phyloP scores from a whole-genome alignment of 2,888 invertebrate species.

The Tricholauxania praeusta region DNA sequence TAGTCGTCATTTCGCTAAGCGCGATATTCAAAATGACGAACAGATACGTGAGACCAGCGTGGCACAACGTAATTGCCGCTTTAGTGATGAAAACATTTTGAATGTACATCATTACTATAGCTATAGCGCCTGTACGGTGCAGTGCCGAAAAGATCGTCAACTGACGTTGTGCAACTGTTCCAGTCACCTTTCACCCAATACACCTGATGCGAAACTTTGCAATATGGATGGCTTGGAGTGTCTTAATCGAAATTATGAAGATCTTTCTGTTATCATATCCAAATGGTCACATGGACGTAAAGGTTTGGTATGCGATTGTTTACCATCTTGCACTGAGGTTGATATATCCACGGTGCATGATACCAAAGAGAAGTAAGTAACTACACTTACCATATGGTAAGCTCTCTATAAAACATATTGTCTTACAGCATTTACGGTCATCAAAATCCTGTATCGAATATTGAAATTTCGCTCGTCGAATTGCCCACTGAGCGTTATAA shows the following conservation, averaged over 20 bases:
- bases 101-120: conserved; percentile 77
- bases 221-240: conserved; percentile 77
- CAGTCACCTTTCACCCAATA: conserved; percentile 77
- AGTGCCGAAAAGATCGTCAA: conserved; percentile 77
- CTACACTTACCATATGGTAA: not conserved
- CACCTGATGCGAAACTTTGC: conserved; percentile 70
- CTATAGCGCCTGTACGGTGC: conserved; percentile 79
- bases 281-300: conserved; percentile 73
- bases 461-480: conserved; percentile 74
- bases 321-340: conserved; percentile 79
- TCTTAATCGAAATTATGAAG: conserved; percentile 72
- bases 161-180: conserved; percentile 75
- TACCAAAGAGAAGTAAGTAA: conserved; percentile 58
- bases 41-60: conserved; percentile 73
- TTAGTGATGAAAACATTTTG: conserved; percentile 74
- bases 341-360: conserved; percentile 75
- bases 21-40: conserved; percentile 78
- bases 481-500: conserved; percentile 79
- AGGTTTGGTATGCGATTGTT: conserved; percentile 76
- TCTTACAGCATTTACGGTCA: conserved; percentile 56
- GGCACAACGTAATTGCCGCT: conserved; percentile 78
- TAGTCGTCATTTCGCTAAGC: conserved; percentile 71
- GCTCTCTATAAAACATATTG: not conserved
- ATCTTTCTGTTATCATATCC: conserved; percentile 76
- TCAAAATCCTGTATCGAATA: conserved; percentile 64